Evolutionary conservation across 2,888 invertebrate genomes (phyloP).

Genomic region (Xanthia icteritia): DNA sequence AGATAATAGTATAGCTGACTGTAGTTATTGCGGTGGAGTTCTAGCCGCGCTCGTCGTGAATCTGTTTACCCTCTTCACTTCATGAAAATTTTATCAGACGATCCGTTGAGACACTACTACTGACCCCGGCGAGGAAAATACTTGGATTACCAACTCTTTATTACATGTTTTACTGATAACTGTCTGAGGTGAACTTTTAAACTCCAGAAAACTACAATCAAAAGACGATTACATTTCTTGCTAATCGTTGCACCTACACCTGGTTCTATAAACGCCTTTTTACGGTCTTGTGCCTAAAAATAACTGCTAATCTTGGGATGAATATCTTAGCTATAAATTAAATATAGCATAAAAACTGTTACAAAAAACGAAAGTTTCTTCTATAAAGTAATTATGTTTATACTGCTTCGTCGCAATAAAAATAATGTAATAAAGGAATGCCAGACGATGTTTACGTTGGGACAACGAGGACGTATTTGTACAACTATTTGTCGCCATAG

Average conservation of each 20-base stretch:
- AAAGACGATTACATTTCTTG: not conserved
- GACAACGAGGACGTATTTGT: slow-evolving; percentile 16
- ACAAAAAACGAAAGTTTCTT: slow-evolving; percentile 7
- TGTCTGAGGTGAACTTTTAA: not conserved
- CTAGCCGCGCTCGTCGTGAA: slow-evolving; percentile 26
- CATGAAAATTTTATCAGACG: slow-evolving; percentile 50
- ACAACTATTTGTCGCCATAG: slow-evolving; percentile 19
- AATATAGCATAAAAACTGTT: slow-evolving; percentile 18
- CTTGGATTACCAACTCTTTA: slow-evolving; percentile 20
- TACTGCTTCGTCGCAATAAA: slow-evolving; percentile 14
- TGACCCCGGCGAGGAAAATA: not conserved
- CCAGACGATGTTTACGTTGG: slow-evolving; percentile 24
- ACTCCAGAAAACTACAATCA: not conserved
- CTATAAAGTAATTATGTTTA: slow-evolving; percentile 25
- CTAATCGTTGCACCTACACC: no score
- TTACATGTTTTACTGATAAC: slow-evolving; percentile 2
- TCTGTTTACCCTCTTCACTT: slow-evolving; percentile 41
- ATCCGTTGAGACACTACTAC: slow-evolving; percentile 4
- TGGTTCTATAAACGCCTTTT: not conserved
- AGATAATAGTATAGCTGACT: slow-evolving; percentile 4
- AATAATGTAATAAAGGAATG: slow-evolving; percentile 7
- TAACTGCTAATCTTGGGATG: slow-evolving; percentile 15
- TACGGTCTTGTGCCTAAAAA: slow-evolving; percentile 4
- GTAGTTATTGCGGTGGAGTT: slow-evolving; percentile 28
- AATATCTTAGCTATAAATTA: slow-evolving; percentile 34